Percentiles rank a stretch among this genome's conserved stretches.
Evolutionary conservation across 2,888 invertebrate genomes (phyloP).

Genomic region (Cephalotes varians): DNA sequence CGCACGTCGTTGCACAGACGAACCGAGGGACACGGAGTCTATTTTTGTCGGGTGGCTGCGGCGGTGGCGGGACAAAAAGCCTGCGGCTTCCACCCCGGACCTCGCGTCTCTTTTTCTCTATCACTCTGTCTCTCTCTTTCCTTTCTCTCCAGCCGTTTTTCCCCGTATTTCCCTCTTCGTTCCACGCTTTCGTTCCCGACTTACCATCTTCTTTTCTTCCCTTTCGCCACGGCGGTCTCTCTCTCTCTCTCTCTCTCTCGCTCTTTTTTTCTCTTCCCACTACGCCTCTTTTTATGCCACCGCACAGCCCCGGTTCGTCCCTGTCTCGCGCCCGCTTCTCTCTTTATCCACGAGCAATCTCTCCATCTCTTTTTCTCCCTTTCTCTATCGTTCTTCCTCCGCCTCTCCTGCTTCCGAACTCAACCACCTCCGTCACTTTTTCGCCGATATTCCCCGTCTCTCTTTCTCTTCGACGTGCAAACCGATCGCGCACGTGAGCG

Average conservation of each 20-base stretch:
- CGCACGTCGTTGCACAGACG: constrained; percentile 67
- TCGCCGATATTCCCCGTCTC: constrained; percentile 29
- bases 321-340: constrained; percentile 51
- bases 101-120: constrained; percentile 55
- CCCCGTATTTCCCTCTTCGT: constrained; percentile 67
- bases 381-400: constrained; percentile 48
- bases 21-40: constrained; percentile 76
- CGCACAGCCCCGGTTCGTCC: constrained; percentile 67
- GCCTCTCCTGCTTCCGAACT: constrained; percentile 54
- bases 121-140: constrained; percentile 48
- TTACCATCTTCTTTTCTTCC: constrained; percentile 52
- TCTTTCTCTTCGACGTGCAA: constrained; percentile 52
- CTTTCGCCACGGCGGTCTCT: constrained; percentile 66
- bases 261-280: constrained; percentile 64
- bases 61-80: constrained; percentile 84
- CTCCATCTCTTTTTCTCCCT: constrained; percentile 22
- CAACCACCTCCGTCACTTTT: constrained; percentile 55
- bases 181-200: constrained; percentile 31
- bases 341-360: constrained; percentile 34
- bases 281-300: constrained; percentile 80
- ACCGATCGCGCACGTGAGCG: constrained; percentile 74
- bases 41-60: constrained; percentile 83
- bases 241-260: constrained; percentile 58
- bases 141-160: constrained; percentile 34
- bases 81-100: constrained; percentile 81